Evolutionary conservation across 2,113 vertebrate genomes (phyloP), one percentile per base, ranked within the genome.

Genomic region (Phrynocephalus versicolor): DNA sequence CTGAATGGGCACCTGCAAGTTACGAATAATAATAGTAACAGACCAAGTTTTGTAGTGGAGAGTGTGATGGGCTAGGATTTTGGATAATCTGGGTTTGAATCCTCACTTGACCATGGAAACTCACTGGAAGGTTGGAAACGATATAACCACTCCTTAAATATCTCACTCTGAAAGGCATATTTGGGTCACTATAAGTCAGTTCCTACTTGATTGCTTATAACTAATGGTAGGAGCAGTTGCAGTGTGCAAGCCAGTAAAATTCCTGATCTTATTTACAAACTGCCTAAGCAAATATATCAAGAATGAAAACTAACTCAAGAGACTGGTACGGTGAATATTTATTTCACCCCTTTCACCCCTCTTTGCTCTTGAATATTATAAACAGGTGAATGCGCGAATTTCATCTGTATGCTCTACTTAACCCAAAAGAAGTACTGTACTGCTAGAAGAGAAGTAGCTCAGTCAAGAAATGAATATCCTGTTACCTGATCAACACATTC

Each of bases 401-500:
- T 79, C 89, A 37, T 74, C 87, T 83, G 77, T 85, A 37, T 67
- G 89, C 79, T 78, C 86, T 81, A 70, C 51, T 88, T 89, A 93
- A 69, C 86, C 0, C 5, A 1, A 91, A 88, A 88, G 86, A 86
- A 88, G 92, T 88, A 88, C 89, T 92, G 92, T 88, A 88, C 89
- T 92, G 81, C 92, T 94, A 82, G 87, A 92, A 91, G 55, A 88
- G 92, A 90, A 85, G 58, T 79, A 79, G 79, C 81, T 92, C 88
- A 91, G 90, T 86, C 62, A 91, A 86, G 81, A 93, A 93, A 86
- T 85, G 1, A 92, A 60, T 57, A 67, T 86, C 77, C 81, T 91
- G 88, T 95, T 95, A 82, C 91, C 88, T 87, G 88, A 83, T 95
- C 88, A 91, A 90, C 89, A 80, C 84, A 75, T 89, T 83, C 85